Percentiles rank a stretch among this genome's conserved stretches.
phyloP scores from a whole-genome alignment of 2,113 vertebrate genomes.

The Catharus minimus region DNA sequence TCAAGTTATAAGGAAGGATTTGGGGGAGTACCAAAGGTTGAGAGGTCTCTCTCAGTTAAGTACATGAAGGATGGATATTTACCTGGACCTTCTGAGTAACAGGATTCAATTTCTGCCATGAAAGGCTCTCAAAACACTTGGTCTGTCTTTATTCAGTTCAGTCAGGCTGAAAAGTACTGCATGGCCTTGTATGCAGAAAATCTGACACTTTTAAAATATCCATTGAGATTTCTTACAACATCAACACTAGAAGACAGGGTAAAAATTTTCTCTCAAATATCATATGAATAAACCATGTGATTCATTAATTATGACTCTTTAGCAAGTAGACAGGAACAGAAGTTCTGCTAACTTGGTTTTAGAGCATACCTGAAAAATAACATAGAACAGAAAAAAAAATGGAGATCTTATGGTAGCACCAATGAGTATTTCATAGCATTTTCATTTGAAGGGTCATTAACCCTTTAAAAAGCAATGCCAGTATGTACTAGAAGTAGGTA shows the following conservation, averaged over 20 bases:
- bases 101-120: not conserved
- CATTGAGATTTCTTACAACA: not conserved
- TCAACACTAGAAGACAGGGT: not conserved
- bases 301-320: not conserved
- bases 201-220: not conserved
- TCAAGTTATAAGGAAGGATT: not conserved
- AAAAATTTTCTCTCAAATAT: not conserved
- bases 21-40: not conserved
- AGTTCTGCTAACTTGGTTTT: not conserved
- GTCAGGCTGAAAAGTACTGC: not conserved
- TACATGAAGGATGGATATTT: not conserved
- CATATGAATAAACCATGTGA: constrained; percentile 4
- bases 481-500: not conserved
- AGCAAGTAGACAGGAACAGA: not conserved
- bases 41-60: not conserved
- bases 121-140: not conserved
- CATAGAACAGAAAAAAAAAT: not conserved
- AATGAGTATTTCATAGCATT: not conserved
- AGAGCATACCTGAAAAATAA: not conserved
- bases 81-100: not conserved
- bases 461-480: not conserved
- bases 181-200: not conserved
- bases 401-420: not conserved
- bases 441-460: not conserved
- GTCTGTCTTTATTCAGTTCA: not conserved